Evolutionary conservation across 1,140 invertebrate species (phyloP).

Genomic region (Panagrolaimus sp.): DNA sequence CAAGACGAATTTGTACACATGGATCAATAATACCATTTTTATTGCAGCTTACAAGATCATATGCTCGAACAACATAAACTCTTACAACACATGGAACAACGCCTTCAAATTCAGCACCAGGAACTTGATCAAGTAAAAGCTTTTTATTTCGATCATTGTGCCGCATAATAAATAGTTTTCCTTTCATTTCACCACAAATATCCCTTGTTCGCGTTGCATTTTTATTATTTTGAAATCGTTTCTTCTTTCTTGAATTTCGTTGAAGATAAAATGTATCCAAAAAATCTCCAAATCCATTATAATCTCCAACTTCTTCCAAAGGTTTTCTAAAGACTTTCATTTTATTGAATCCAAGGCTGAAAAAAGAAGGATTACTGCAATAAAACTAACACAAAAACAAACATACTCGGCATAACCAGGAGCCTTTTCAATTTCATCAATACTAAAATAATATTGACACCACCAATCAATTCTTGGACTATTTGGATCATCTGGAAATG

Average conservation of each 20-base stretch:
- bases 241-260: conserved; percentile 59
- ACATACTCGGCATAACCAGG: conserved; percentile 49
- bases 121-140: conserved; percentile 28
- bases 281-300: conserved; percentile 62
- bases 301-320: conserved; percentile 60
- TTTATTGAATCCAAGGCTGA: conserved; percentile 45
- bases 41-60: conserved; percentile 60
- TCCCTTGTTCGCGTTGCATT: conserved; percentile 56
- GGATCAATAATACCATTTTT: conserved; percentile 40
- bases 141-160: conserved; percentile 20
- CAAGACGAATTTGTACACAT: conserved; percentile 44
- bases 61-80: conserved; percentile 62
- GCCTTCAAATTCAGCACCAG: conserved; percentile 51
- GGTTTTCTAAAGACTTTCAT: conserved; percentile 42
- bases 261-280: conserved; percentile 61
- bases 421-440: conserved; percentile 60
- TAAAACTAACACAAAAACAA: not conserved
- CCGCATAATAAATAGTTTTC: conserved; percentile 51
- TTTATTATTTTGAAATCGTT: conserved; percentile 22
- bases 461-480: conserved; percentile 63
- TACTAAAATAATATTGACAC: conserved; percentile 64
- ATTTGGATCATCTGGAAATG: conserved; percentile 26
- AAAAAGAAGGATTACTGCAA: conserved; percentile 20
- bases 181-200: conserved; percentile 63
- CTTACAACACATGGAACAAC: conserved; percentile 62